These are phyloP conservation scores for Lepetodrilus schrolli DNA, from an alignment of 2,888 invertebrate species.

Conservation along the genomic window DNA sequence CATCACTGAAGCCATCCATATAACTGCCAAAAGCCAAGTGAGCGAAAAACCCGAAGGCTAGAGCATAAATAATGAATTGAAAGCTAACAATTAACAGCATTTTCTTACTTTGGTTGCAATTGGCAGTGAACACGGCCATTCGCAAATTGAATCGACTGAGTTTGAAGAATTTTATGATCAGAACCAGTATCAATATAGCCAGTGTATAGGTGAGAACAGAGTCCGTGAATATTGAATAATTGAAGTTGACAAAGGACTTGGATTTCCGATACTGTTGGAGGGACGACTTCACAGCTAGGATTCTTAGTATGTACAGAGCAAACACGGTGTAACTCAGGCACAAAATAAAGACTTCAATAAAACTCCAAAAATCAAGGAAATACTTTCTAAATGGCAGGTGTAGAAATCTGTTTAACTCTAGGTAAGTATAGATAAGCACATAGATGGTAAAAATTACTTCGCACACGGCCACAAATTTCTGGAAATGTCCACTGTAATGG, in stretches of 20 bases:
- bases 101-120: conserved; percentile 36
- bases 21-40: too few relatives aligned
- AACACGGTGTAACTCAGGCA: conserved; percentile 46
- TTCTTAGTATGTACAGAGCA: conserved; percentile 51
- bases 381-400: too few relatives aligned
- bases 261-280: conserved; percentile 42
- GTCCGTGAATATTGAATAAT: conserved; percentile 55
- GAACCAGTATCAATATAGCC: conserved; percentile 48
- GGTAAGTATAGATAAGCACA: conserved; percentile 44
- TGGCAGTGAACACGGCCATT: conserved; percentile 46
- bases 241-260: conserved; percentile 52
- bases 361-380: conserved; percentile 53
- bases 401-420: too few relatives aligned
- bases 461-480: conserved; percentile 45
- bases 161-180: conserved; percentile 56
- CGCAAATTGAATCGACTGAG: conserved; percentile 52
- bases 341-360: conserved; percentile 51
- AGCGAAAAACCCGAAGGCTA: too few relatives aligned
- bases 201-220: conserved; percentile 49
- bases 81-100: too few relatives aligned
- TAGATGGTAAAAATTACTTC: conserved; percentile 49
- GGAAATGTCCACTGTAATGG: conserved; percentile 47
- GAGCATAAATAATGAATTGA: too few relatives aligned
- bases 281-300: conserved; percentile 41
- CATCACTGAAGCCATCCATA: too few relatives aligned